Conservation (phyloP, 2,113 vertebrate species). For the Micronycteris hirsuta region DNA sequence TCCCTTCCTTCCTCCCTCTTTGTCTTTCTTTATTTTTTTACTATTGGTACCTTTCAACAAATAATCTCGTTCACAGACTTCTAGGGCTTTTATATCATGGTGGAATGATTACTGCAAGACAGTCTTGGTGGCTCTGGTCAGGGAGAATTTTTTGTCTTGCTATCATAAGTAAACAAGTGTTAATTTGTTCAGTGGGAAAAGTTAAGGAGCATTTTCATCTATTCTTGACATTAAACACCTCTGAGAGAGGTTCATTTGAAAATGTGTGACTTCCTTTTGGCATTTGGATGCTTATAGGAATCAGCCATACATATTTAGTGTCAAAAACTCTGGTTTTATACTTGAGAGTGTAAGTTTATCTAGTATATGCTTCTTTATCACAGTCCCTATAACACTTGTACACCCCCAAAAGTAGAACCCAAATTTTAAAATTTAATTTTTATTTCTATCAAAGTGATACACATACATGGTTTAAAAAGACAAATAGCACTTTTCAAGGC, state of each 20-base stretch:
- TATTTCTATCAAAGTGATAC: not conserved
- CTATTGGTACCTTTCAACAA: not conserved
- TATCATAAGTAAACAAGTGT: constrained; percentile 13
- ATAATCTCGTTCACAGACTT: not conserved
- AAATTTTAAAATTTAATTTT: constrained; percentile 17
- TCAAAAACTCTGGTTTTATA: constrained; percentile 28
- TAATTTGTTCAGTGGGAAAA: constrained; percentile 20
- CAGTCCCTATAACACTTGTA: not conserved
- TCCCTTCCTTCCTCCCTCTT: too few relatives aligned
- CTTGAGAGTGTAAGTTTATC: not conserved
- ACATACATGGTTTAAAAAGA: not conserved
- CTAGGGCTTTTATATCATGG: not conserved
- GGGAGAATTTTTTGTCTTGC: constrained; percentile 21
- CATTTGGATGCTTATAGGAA: constrained; percentile 1
- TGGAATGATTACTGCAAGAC: not conserved
- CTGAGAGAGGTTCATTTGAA: constrained; percentile 34
- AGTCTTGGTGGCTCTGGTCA: not conserved
- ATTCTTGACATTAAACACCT: not conserved
- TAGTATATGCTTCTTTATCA: constrained; percentile 13
- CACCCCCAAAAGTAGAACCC: not conserved
- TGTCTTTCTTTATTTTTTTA: not conserved
- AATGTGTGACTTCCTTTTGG: constrained; percentile 8
- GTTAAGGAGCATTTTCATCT: constrained; percentile 1
- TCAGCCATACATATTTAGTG: constrained; percentile 7
- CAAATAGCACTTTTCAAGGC: not conserved